Base-by-base conservation (phyloP, 2,888 invertebrate genomes). In the Sympetrum striolatum region DNA sequence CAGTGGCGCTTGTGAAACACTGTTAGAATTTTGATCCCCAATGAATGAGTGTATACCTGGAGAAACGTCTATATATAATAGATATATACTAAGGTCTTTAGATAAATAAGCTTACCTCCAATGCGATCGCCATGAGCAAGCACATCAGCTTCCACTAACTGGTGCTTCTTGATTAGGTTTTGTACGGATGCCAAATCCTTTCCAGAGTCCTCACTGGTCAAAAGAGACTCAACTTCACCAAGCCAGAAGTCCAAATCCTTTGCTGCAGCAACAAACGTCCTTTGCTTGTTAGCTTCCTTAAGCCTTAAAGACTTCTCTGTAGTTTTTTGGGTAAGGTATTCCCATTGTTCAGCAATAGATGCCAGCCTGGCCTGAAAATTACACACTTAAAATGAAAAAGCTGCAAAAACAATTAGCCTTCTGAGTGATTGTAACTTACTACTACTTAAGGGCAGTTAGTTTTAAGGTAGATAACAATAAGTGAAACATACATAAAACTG, bases 181-280 rank as follows among this genome's bases (percentile, higher is more conserved):
- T 99, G 99, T 44, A 99, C 99, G 0, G 99, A 98, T 1, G 99
- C 98, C 92, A 99, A 95, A 95, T 99, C 99, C 94, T 99, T 99
- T 92, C 99, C 99, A 82, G 98, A 97, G 94, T 99, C 99, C 94
- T 99, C 99, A 53, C 98, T 98, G 3, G 98, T 98, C 92, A 99
- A 94, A 91, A 99, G 95, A 93, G 98, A 98, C 93, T 99, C 99
- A 91, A 99, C 99, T 96, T 99, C 99, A 92, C 99, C 99, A 91
- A 99, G 96, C 99, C 99, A 99, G 95, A 99, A 99, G 95, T 99
- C 99, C 92, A 99, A 96, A 95, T 99, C 99, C 94, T 99, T 99
- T 91, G 99, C 99, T 64, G 98, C 99, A 91, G 99, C 99, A 94
- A 99, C 99, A 95, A 99, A 99, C 0, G 99, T 99, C 92, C 99